These are phyloP conservation scores for Nephila pilipes DNA, from an alignment of 1,140 invertebrate genomes.

Conservation along the genomic window DNA sequence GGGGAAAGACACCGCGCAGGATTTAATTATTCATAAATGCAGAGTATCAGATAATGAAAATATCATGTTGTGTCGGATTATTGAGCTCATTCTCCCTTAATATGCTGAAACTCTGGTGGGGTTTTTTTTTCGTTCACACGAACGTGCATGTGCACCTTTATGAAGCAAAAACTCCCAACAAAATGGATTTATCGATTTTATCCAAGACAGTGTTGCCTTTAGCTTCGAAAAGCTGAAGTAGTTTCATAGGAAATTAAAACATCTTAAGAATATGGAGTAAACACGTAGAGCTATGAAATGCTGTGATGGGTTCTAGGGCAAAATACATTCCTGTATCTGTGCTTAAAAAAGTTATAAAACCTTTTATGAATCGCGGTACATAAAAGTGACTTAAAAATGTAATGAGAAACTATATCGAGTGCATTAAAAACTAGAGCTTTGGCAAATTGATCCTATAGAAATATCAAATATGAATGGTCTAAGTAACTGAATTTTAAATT, in stretches of 20 bases:
- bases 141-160: conserved; percentile 24
- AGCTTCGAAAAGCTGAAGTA: background rate
- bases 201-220: background rate
- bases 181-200: conserved; percentile 28
- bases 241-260: conserved; percentile 34
- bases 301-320: background rate
- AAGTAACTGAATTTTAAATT: background rate
- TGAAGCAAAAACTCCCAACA: conserved; percentile 11
- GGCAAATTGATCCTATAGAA: background rate
- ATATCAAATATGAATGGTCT: background rate
- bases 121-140: background rate
- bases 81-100: background rate
- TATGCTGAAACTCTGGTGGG: conserved; percentile 12
- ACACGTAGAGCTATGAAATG: conserved; percentile 13
- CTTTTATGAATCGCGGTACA: background rate
- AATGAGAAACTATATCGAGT: background rate
- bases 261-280: background rate
- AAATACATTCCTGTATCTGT: background rate
- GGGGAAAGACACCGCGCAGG: background rate
- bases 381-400: background rate
- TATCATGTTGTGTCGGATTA: conserved; percentile 34
- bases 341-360: background rate
- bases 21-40: conserved; percentile 55
- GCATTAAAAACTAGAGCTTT: background rate
- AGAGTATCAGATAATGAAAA: conserved; percentile 42